Evolutionary conservation across 64 coral and sea anemone genomes (phyloP).

Genomic region (Catalaphyllia jardinei): DNA sequence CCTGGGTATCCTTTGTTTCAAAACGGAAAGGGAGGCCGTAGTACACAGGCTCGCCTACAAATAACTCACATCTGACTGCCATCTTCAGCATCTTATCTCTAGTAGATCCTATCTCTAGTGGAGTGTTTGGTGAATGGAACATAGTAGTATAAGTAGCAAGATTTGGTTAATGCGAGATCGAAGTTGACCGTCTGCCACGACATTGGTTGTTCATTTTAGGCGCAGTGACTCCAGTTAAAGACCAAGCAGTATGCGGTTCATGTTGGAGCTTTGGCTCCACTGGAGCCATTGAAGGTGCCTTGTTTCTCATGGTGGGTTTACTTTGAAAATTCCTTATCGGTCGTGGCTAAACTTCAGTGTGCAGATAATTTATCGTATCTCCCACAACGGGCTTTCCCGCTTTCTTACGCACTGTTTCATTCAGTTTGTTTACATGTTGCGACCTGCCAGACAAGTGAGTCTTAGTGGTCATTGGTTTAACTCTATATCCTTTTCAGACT

Average conservation of each 20-base stretch:
- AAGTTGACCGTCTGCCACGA: neutral
- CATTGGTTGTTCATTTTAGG: slow-evolving; percentile 43
- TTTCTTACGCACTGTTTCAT: no score
- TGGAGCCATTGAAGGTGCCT: slow-evolving; percentile 93
- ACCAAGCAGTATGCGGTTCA: slow-evolving; percentile 96
- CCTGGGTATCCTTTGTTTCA: no score
- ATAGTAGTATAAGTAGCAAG: neutral
- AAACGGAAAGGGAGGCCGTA: no score
- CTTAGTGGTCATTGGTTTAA: no score
- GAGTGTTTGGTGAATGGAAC: neutral
- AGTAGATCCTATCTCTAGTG: no score
- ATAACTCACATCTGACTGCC: no score
- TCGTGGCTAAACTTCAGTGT: neutral
- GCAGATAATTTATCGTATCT: neutral
- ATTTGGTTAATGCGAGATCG: neutral
- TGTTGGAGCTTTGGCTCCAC: slow-evolving; percentile 99
- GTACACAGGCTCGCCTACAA: no score
- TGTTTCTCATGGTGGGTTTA: slow-evolving; percentile 80
- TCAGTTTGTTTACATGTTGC: no score
- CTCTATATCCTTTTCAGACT: no score
- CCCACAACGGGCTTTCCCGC: no score
- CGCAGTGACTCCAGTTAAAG: slow-evolving; percentile 98
- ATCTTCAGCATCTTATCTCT: no score
- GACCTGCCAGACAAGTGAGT: no score
- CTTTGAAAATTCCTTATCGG: neutral